These are phyloP conservation scores for Acanthosepion pharaonis DNA, from an alignment of 2,888 invertebrate genomes.

Conservation along the genomic window DNA sequence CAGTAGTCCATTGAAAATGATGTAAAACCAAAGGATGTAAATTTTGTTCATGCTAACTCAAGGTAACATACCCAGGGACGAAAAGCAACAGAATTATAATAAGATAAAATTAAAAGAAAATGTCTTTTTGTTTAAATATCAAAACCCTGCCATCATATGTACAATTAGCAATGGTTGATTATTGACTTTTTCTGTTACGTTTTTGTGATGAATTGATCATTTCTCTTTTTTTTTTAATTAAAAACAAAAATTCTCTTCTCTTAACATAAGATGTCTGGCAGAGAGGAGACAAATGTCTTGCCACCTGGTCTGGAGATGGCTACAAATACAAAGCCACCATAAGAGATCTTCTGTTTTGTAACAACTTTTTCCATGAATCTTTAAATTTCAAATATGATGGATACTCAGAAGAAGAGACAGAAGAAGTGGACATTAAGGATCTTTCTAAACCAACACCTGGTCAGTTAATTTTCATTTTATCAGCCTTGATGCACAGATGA, in stretches of 20 bases:
- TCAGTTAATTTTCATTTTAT: background rate
- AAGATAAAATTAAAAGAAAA: too few relatives aligned
- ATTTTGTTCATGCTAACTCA: too few relatives aligned
- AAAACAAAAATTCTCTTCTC: background rate
- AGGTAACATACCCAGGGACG: too few relatives aligned
- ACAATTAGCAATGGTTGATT: too few relatives aligned
- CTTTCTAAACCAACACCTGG: background rate
- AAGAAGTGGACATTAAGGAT: conserved; percentile 56
- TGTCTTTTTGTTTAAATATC: too few relatives aligned
- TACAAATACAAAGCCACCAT: conserved; percentile 58
- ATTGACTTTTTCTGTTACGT: too few relatives aligned
- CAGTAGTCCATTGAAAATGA: too few relatives aligned
- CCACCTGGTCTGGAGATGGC: conserved; percentile 59
- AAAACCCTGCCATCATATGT: too few relatives aligned
- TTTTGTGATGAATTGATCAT: too few relatives aligned
- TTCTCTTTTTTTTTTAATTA: background rate
- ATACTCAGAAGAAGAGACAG: conserved; percentile 58
- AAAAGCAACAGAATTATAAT: too few relatives aligned
- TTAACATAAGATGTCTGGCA: conserved; percentile 57
- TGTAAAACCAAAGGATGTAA: too few relatives aligned
- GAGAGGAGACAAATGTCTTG: conserved; percentile 61
- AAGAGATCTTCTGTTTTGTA: conserved; percentile 55
- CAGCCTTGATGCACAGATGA: background rate
- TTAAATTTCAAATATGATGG: conserved; percentile 59
- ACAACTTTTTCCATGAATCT: too few relatives aligned